Base-by-base conservation (phyloP, 35 echinoderm and acorn worm species). In the Amphiura filiformis region DNA sequence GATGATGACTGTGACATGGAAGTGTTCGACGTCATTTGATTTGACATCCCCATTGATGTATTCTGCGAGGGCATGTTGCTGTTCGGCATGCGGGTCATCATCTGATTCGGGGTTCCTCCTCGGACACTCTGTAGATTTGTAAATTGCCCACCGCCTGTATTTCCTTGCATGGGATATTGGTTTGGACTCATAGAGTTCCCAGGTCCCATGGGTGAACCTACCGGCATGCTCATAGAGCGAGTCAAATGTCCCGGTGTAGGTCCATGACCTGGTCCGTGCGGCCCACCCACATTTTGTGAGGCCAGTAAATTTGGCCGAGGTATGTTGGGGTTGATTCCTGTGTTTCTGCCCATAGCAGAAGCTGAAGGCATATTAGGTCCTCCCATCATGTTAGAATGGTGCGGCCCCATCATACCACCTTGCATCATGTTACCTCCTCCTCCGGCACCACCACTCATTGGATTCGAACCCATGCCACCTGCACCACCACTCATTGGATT, bases 311-410 rank as follows among this genome's bases (percentile, higher is more conserved):
- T 93, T 0, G 94, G 91, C 31, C 91, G 83, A 13, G 86, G 86
- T 23, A 97, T 92, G 39, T 88, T 93, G 37, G 91, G 94, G 44
- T 96, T 96, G 41, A 96, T 86, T 7, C 86, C 93, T 11, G 90
- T 57, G 35, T 84, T 84, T 12, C 78, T 33, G 14, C 57, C 76
- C 81, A 31, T 32, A 28, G 41, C 41, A 4, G 41, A 47, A 47
- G 5, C 17, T 17, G 41, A 17, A 47, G 84, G 85, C 93, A 95
- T 95, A 20, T 34, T 75, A 20, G 86, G 87, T 61, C 84, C 88
- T 0, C 79, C 65, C 37, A 75, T 80, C 86, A 84, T 86, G 39
- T 61, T 38, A 33, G 39, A 47, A 80, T 88, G 80, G 33, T 65
- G 22, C 20, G 88, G 93, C 78, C 86, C 87, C 89, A 95, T 91